Percentiles rank a stretch among this genome's conserved stretches.
These are phyloP conservation scores for Morpho deidamia DNA, from an alignment of 2,888 invertebrate genomes.

Conservation along the genomic window DNA sequence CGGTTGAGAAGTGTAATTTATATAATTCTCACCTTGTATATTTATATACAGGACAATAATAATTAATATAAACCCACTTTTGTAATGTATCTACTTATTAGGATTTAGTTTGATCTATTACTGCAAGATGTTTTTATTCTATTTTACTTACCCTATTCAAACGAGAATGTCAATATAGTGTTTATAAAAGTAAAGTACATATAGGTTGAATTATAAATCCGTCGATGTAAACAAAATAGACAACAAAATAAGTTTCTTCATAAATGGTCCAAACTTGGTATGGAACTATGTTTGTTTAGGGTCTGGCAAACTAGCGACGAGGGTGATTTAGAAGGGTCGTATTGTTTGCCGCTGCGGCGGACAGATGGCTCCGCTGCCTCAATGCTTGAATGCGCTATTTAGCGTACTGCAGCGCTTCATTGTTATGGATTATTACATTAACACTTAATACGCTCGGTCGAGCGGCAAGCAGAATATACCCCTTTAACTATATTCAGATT, in stretches of 20 bases:
- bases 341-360: constrained; percentile 66
- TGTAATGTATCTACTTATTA: too few relatives aligned
- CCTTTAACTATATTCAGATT: constrained; percentile 49
- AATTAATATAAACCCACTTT: too few relatives aligned
- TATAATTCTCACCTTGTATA: too few relatives aligned
- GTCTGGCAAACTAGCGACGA: constrained; percentile 57
- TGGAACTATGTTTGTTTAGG: constrained; percentile 66
- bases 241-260: constrained; percentile 27
- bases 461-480: constrained; percentile 62
- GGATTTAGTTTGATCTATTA: too few relatives aligned
- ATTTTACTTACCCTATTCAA: too few relatives aligned
- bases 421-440: constrained; percentile 78
- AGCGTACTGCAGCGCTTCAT: constrained; percentile 72
- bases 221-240: constrained; percentile 5
- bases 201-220: constrained; percentile 6
- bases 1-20: too few relatives aligned
- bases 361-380: constrained; percentile 67
- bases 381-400: constrained; percentile 74
- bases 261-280: constrained; percentile 28
- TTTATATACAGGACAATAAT: too few relatives aligned
- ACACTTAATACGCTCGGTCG: constrained; percentile 74
- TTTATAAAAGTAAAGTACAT: not conserved
- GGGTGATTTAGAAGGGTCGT: constrained; percentile 65
- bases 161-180: too few relatives aligned
- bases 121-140: too few relatives aligned